A percentile compares a stretch with the other conserved stretches of the same genome.
phyloP scores from a whole-genome alignment of 2,797 vertebrate species.

The Kryptolebias ocellatus region DNA sequence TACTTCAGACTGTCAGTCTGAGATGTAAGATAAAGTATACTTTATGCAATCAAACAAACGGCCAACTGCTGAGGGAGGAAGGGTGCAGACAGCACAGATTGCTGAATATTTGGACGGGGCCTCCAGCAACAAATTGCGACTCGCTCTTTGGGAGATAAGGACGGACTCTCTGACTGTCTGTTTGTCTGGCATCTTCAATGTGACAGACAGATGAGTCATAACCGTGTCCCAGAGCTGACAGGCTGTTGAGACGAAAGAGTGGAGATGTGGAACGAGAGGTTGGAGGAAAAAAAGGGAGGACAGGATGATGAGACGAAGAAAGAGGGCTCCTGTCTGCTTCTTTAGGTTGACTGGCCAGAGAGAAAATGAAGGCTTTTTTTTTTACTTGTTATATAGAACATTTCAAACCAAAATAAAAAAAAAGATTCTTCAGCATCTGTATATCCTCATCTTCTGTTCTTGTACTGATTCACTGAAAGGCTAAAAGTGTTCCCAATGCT shows the following conservation, averaged over 20 bases:
- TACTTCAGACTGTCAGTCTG: slow-evolving; percentile 30
- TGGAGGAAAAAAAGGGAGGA: slow-evolving; percentile 42
- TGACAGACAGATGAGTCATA: slow-evolving; percentile 81
- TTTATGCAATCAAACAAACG: slow-evolving; percentile 31
- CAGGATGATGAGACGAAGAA: slow-evolving; percentile 15
- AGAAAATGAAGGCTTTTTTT: slow-evolving; percentile 48
- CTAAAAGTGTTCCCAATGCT: neutral
- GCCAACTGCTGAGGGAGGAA: slow-evolving; percentile 49
- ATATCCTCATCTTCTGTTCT: slow-evolving; percentile 27
- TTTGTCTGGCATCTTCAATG: slow-evolving; percentile 69
- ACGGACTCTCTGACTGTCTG: slow-evolving; percentile 65
- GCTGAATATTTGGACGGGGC: slow-evolving; percentile 60
- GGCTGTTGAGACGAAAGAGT: slow-evolving; percentile 61
- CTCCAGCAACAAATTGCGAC: slow-evolving; percentile 60
- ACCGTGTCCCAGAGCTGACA: slow-evolving; percentile 64
- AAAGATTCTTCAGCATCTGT: slow-evolving; percentile 17
- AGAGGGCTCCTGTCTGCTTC: slow-evolving; percentile 37
- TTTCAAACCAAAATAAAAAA: slow-evolving; percentile 21
- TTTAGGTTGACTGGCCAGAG: slow-evolving; percentile 25
- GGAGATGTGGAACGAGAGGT: slow-evolving; percentile 63
- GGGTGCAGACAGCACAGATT: slow-evolving; percentile 71
- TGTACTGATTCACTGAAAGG: slow-evolving; percentile 18
- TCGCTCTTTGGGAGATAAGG: slow-evolving; percentile 62
- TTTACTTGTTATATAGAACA: slow-evolving; percentile 29
- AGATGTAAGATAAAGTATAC: slow-evolving; percentile 40